Evolutionary conservation across 2,888 invertebrate species (phyloP), one percentile per base, ranked within the genome.

Genomic region (Oligia fasciuncula): DNA sequence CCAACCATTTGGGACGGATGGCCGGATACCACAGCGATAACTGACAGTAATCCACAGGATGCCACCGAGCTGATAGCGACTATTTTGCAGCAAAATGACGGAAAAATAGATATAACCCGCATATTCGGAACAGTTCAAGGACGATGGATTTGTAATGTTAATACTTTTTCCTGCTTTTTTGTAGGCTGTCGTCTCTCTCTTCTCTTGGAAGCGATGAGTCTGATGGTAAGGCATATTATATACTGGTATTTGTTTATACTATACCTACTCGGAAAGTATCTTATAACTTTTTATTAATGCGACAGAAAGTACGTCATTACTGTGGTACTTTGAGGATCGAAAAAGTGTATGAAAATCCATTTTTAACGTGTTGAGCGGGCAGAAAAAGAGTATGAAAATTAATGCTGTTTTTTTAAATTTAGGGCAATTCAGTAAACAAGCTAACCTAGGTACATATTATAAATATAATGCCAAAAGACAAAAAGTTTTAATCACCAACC

Each of bases 21-120:
- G 78, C 88, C 86, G 89, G 89, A 88, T 84, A 81, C 88, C 74
- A 57, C 73, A 67, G 65, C 1, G 85, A 85, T 89, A 89, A 80
- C 76, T 69, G 78, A 87, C 77, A 86, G 90, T 94, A 93, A 95
- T 94, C 94, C 94, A 87, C 94, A 94, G 95, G 95, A 95, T 91
- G 94, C 90, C 85, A 84, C 81, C 76, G 75, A 74, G 63, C 87
- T 91, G 95, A 95, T 95, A 94, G 88, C 85, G 83, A 79, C 79
- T 85, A 85, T 86, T 87, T 84, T 87, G 69, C 87, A 84, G 82
- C 83, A 78, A 79, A 87, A 77, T 81, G 70, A 77, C 77, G 83
- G 76, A 87, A 85, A 77, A 78, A 67, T 79, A 74, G 81, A 86
- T 87, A 87, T 67, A 71, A 35, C 83, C 83, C 87, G 80, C 85